Evolutionary conservation across 2,888 invertebrate genomes (phyloP).

Genomic region (Tuta absoluta): DNA sequence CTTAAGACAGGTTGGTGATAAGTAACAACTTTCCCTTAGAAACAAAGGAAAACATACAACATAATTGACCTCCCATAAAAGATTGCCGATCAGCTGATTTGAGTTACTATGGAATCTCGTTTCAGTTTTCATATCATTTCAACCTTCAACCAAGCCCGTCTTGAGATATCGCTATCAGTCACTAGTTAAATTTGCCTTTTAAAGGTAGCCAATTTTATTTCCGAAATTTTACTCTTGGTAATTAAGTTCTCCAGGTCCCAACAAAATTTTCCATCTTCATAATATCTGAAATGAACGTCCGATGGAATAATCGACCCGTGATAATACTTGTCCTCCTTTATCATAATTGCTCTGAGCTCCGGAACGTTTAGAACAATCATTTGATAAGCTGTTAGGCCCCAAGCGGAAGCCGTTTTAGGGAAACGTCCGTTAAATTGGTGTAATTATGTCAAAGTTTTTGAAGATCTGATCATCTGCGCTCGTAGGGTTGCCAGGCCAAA

Average conservation of each 20-base stretch:
- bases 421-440: slow-evolving; percentile 16
- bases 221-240: neutral
- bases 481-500: too few species aligned
- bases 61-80: too few species aligned
- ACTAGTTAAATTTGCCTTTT: too few species aligned
- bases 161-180: too few species aligned
- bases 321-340: slow-evolving; percentile 19
- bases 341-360: slow-evolving; percentile 15
- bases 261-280: slow-evolving; percentile 4
- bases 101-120: too few species aligned
- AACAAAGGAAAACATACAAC: too few species aligned
- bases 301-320: slow-evolving; percentile 13
- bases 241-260: neutral
- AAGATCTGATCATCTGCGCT: slow-evolving; percentile 1
- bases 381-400: slow-evolving; percentile 19
- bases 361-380: slow-evolving; percentile 19
- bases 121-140: too few species aligned
- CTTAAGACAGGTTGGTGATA: too few species aligned
- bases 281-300: slow-evolving; percentile 1
- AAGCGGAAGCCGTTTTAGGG: slow-evolving; percentile 17
- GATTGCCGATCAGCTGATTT: too few species aligned
- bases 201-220: too few species aligned
- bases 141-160: too few species aligned
- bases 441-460: slow-evolving; percentile 23
- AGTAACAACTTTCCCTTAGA: too few species aligned